Evolutionary conservation across 2,888 invertebrate species (phyloP).

Genomic region (Meiosimyza platycephala): DNA sequence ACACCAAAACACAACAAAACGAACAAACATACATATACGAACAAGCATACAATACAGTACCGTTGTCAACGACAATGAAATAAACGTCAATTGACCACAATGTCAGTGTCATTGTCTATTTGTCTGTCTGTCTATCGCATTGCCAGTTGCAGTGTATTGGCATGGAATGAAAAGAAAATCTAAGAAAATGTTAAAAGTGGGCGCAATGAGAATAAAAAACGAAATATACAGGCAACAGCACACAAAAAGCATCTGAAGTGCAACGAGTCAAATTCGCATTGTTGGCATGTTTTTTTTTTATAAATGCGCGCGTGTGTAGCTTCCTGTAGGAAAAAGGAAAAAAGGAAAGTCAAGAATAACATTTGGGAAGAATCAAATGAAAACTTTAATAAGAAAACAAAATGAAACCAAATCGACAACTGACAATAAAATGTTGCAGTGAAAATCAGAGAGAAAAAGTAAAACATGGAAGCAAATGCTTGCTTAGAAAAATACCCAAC

Average conservation of each 20-base stretch:
- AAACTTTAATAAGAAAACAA: too few relatives aligned
- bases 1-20: slow-evolving; percentile 8
- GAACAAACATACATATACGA: not conserved
- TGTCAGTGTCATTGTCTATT: slow-evolving; percentile 48
- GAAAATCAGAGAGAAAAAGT: too few relatives aligned
- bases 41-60: slow-evolving; percentile 35
- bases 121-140: slow-evolving; percentile 11
- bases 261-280: not conserved
- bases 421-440: too few relatives aligned
- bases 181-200: too few relatives aligned
- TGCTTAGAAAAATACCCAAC: too few relatives aligned
- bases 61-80: slow-evolving; percentile 51
- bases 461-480: too few relatives aligned
- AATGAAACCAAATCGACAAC: too few relatives aligned
- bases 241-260: slow-evolving; percentile 24
- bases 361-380: not conserved
- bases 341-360: not conserved
- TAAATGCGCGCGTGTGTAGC: not conserved
- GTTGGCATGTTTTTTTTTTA: not conserved
- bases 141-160: too few relatives aligned
- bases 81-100: slow-evolving; percentile 55
- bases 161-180: too few relatives aligned
- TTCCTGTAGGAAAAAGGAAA: slow-evolving; percentile 5
- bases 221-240: slow-evolving; percentile 30
- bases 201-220: too few relatives aligned